A percentile compares a stretch with the other conserved stretches of the same genome.
These are phyloP conservation scores for Subanguina moxae DNA, from an alignment of 1,140 invertebrate species.

Conservation along the genomic window DNA sequence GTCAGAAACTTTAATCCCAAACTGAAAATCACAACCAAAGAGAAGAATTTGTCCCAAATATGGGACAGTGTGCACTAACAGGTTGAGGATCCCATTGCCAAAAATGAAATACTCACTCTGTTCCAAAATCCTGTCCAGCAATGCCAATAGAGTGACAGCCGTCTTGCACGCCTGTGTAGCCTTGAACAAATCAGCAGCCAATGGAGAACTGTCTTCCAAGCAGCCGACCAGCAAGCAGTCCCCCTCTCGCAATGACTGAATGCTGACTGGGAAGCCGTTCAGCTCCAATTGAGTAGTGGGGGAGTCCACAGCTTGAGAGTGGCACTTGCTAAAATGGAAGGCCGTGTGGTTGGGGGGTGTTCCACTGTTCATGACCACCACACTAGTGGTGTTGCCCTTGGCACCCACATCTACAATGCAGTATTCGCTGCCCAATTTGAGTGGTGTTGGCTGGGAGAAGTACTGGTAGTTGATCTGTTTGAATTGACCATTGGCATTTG, in stretches of 20 bases:
- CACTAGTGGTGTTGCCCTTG: not conserved
- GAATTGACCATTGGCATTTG: constrained; percentile 26
- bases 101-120: not conserved
- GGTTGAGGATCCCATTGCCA: too few species aligned
- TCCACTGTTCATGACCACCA: not conserved
- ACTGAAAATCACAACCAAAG: too few species aligned
- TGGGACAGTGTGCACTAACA: too few species aligned
- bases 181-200: not conserved
- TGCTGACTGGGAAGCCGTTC: not conserved
- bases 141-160: not conserved
- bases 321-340: constrained; percentile 3
- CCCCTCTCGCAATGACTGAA: not conserved
- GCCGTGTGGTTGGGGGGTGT: not conserved
- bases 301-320: not conserved
- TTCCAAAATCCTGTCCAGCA: constrained; percentile 2
- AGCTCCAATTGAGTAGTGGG: constrained; percentile 3
- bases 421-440: constrained; percentile 15
- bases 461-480: constrained; percentile 25
- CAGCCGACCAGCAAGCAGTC: too few species aligned
- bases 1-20: too few species aligned
- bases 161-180: not conserved
- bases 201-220: too few species aligned
- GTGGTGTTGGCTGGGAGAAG: constrained; percentile 22
- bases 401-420: constrained; percentile 5
- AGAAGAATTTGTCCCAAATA: too few species aligned